Conservation (phyloP, 2,113 vertebrate genomes). For the cattle (Bos taurus) region DNA sequence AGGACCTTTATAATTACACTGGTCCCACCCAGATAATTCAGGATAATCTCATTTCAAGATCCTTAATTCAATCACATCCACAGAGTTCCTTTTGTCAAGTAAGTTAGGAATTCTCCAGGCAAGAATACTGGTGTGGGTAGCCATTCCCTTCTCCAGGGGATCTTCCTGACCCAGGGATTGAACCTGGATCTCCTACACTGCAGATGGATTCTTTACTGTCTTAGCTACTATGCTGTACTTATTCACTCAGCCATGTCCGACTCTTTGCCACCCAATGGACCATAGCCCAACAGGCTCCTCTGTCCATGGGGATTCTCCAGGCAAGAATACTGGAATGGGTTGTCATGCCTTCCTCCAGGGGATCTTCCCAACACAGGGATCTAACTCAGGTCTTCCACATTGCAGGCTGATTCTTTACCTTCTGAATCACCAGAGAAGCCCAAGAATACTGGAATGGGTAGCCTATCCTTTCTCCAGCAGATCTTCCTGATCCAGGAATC, state of each 20-base stretch:
- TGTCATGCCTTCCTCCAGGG: neutral
- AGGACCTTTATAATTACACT: neutral
- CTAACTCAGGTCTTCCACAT: neutral
- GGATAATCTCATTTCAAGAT: neutral
- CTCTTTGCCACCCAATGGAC: neutral
- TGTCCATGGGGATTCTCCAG: neutral
- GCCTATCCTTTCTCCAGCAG: neutral
- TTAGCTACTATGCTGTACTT: neutral
- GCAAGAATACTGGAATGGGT: neutral
- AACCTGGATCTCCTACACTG: neutral
- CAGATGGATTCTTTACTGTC: neutral
- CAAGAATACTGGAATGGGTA: neutral
- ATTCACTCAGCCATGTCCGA: neutral
- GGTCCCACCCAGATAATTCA: neutral
- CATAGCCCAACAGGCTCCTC: neutral
- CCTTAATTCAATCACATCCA: neutral
- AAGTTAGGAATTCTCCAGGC: neutral
- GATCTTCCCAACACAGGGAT: neutral
- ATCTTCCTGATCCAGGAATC: neutral
- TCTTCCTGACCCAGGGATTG: neutral
- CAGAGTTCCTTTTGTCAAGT: neutral
- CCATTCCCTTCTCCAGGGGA: neutral
- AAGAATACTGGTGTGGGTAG: neutral
- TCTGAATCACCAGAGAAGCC: neutral
- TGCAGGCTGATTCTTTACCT: neutral